phyloP scores from a whole-genome alignment of 2,797 vertebrate species.

The Limnodromus scolopaceus region DNA sequence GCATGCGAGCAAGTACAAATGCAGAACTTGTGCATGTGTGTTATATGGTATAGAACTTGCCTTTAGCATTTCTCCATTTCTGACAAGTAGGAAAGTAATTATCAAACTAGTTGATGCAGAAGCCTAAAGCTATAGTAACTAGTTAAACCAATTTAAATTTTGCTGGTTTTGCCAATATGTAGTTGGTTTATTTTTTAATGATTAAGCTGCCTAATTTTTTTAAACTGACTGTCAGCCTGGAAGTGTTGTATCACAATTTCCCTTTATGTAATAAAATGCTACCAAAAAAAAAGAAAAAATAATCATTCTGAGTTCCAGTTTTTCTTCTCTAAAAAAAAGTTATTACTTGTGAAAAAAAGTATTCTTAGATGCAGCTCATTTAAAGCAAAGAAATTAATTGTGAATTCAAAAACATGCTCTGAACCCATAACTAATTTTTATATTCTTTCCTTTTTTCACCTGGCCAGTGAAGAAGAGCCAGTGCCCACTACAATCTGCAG shows the following conservation, averaged over 20 bases:
- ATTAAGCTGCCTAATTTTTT: neutral
- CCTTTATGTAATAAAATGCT: neutral
- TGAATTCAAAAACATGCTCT: neutral
- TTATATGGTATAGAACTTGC: neutral
- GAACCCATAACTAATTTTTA: neutral
- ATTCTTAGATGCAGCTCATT: neutral
- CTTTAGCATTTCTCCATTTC: neutral
- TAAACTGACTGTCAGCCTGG: neutral
- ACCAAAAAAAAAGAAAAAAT: neutral
- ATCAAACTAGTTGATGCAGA: constrained; percentile 12
- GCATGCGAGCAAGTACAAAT: neutral
- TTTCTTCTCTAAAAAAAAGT: neutral
- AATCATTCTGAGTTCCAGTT: neutral
- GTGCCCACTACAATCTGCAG: neutral
- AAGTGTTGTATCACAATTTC: neutral
- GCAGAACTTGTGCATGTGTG: neutral
- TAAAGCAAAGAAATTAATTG: neutral
- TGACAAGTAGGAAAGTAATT: constrained; percentile 31
- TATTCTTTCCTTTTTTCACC: neutral
- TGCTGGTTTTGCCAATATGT: neutral
- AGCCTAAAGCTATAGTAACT: constrained; percentile 12
- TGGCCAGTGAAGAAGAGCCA: neutral
- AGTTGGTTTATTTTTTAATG: neutral
- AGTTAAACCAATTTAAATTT: constrained; percentile 28
- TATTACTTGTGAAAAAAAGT: neutral